Base-by-base conservation (phyloP, 2,888 invertebrate species). In the Stegana nigrithorax region DNA sequence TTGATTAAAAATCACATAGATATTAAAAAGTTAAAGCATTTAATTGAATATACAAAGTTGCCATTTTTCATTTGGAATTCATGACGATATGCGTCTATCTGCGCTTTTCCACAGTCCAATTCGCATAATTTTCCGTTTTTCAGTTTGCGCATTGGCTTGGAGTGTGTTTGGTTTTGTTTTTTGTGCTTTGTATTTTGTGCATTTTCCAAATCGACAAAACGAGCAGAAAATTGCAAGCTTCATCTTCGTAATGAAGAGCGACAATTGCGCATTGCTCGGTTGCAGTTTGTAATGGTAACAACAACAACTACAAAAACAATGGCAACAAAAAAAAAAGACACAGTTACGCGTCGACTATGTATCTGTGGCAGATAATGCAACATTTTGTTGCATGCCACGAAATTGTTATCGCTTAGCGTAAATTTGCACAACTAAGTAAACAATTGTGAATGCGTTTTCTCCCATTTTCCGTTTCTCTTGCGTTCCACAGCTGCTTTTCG, bases 361-460 rank as follows among this genome's bases (percentile, higher is more conserved):
- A n/a, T 36, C 12, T 2, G 10, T n/a, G n/a, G n/a, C n/a, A n/a
- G n/a, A n/a, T n/a, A 17, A 39, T 26, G 42, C 57, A 56, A 36
- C 56, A 26, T 57, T 57, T 44, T 57, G 57, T 57, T 57, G 26
- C 26, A 44, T 57, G 57, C 14, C 42, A 32, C 51, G 55, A 8
- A 55, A 62, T 27, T 57, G 42, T 53, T 61, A 59, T 32, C 56
- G 68, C 51, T 26, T 44, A 56, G 62, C 60, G 60, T 61, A 55
- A 59, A 67, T 65, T 70, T 72, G 59, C 65, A 56, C 62, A 64
- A 67, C 63, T 70, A 69, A 64, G 65, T 65, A 72, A 70, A 62
- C 62, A 47, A 51, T 27, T 50, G 39, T 26, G 59, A 70, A 67
- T 64, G 62, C 56, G 14, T 65, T 63, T 62, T 67, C 60, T 59